Conservation (phyloP, 1,140 invertebrate genomes). For the Hetaerina americana region DNA sequence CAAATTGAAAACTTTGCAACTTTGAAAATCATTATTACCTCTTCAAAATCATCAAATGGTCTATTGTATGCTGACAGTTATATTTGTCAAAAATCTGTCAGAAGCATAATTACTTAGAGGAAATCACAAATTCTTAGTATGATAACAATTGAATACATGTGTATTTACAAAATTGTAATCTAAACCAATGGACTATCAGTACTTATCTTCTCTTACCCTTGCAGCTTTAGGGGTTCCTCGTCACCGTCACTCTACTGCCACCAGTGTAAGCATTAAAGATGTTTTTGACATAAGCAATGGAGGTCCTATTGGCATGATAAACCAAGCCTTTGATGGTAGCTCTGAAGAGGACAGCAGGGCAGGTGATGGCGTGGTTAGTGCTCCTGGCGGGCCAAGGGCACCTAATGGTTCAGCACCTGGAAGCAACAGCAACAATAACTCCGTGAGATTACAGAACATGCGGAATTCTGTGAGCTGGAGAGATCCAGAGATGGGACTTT, state of each 20-base stretch:
- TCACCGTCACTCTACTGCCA: conserved; percentile 35
- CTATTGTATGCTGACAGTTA: no score
- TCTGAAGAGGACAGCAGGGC: conserved; percentile 44
- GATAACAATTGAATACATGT: no score
- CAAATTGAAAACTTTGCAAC: no score
- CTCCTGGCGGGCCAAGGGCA: conserved; percentile 42
- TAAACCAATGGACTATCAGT: no score
- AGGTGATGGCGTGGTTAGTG: conserved; percentile 44
- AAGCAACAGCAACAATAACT: conserved; percentile 42
- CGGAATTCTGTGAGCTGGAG: conserved; percentile 9
- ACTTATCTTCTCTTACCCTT: no score
- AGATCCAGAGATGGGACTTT: conserved; percentile 7
- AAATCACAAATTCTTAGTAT: no score
- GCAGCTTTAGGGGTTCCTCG: not conserved
- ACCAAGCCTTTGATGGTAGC: conserved; percentile 34
- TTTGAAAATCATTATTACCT: no score
- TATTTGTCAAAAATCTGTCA: no score
- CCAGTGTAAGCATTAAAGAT: conserved; percentile 39
- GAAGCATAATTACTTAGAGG: no score
- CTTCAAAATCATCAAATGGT: no score
- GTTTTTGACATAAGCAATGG: conserved; percentile 33
- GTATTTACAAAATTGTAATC: no score
- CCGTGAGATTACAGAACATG: conserved; percentile 30
- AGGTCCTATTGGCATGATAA: conserved; percentile 26
- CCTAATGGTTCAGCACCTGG: conserved; percentile 39